Percentiles rank a stretch among this genome's conserved stretches.
Conservation (phyloP, 2,113 vertebrate species). For the Sorex fumeus region DNA sequence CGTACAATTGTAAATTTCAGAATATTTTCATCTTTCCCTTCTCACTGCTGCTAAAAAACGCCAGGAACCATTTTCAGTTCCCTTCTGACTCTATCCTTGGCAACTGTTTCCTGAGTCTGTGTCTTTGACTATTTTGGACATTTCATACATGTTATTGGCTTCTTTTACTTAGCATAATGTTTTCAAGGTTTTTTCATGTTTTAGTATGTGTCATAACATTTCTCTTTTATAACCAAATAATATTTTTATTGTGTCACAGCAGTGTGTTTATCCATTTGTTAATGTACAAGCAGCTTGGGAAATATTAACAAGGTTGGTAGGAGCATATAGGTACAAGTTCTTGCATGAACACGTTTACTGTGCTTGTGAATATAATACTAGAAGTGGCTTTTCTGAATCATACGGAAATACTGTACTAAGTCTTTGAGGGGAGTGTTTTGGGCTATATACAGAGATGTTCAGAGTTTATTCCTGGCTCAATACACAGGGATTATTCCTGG, state of each 20-base stretch:
- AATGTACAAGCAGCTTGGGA: not conserved
- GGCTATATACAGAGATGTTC: no score
- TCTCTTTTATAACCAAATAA: not conserved
- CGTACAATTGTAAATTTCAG: constrained; percentile 34
- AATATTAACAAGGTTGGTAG: no score
- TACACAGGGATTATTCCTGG: no score
- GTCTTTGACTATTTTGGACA: not conserved
- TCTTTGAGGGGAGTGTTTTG: no score
- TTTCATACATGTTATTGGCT: not conserved
- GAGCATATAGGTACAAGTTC: no score
- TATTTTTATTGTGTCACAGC: not conserved
- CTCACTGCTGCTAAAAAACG: not conserved
- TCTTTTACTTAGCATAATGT: constrained; percentile 13
- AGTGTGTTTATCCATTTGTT: constrained; percentile 7
- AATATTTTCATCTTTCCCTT: not conserved
- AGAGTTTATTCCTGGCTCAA: no score
- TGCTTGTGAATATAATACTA: no score
- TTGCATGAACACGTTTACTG: not conserved
- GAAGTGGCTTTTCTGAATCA: no score
- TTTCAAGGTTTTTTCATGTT: constrained; percentile 3
- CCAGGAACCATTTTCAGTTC: not conserved
- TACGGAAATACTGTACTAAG: no score
- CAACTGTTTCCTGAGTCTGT: not conserved
- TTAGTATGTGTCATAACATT: not conserved
- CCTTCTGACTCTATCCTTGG: not conserved